These are phyloP conservation scores for Echinops telfairi DNA, from an alignment of 2,113 vertebrate species.

Conservation along the genomic window DNA sequence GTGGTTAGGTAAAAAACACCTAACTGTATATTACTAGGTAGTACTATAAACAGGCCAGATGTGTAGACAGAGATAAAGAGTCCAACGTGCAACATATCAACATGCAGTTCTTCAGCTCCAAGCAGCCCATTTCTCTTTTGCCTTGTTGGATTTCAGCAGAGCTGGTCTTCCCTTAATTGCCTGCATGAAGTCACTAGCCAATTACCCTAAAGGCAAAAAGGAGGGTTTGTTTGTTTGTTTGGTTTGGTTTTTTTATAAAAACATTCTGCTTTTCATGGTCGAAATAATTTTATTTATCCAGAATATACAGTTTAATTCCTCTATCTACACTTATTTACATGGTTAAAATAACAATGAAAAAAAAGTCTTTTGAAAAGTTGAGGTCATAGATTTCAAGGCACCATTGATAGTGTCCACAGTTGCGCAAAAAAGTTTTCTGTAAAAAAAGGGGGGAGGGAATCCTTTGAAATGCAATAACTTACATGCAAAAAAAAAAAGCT, in stretches of 20 bases:
- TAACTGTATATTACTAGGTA: constrained; percentile 41
- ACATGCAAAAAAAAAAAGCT: constrained; percentile 98
- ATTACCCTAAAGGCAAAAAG: constrained; percentile 4
- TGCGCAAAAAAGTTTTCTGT: constrained; percentile 92
- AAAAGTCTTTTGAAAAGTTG: constrained; percentile 92
- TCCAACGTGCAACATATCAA: neutral
- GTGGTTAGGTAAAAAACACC: constrained; percentile 42
- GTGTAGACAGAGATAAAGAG: constrained; percentile 29
- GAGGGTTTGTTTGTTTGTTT: neutral
- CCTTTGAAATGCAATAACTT: constrained; percentile 99
- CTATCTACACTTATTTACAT: constrained; percentile 95
- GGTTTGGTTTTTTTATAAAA: neutral
- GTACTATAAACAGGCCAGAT: constrained; percentile 37
- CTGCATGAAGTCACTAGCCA: constrained; percentile 47
- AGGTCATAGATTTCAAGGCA: constrained; percentile 94
- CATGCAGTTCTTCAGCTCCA: constrained; percentile 13
- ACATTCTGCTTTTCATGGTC: constrained; percentile 82
- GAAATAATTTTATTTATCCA: constrained; percentile 95
- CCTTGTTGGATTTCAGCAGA: constrained; percentile 44
- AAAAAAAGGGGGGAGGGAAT: constrained; percentile 82
- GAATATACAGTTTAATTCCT: constrained; percentile 94
- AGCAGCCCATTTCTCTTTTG: constrained; percentile 33
- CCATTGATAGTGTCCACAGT: constrained; percentile 93
- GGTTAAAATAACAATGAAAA: constrained; percentile 90
- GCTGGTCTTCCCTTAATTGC: constrained; percentile 27